Evolutionary conservation across 2,888 invertebrate species (phyloP).

Genomic region (Lasioglossum pauxillum): DNA sequence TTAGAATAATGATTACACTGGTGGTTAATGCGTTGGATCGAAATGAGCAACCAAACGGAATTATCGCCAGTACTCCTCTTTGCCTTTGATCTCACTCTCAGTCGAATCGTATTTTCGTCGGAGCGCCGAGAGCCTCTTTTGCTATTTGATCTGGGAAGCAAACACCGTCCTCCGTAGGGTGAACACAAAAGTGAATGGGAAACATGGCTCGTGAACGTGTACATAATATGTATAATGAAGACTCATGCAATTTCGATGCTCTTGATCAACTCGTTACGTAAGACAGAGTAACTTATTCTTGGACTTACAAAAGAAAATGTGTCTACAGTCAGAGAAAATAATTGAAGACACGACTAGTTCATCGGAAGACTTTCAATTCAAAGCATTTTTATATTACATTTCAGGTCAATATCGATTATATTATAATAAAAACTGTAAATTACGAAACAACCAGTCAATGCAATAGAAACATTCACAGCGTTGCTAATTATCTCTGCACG

Average conservation of each 20-base stretch:
- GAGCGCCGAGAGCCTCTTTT: constrained; percentile 67
- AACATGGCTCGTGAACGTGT: constrained; percentile 43
- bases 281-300: background rate
- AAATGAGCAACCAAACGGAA: constrained; percentile 61
- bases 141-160: constrained; percentile 69
- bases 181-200: constrained; percentile 36
- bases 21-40: constrained; percentile 34
- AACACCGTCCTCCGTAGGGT: constrained; percentile 54
- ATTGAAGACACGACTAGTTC: background rate
- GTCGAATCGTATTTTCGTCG: constrained; percentile 71
- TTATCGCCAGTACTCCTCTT: constrained; percentile 60
- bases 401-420: too few species aligned
- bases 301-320: background rate
- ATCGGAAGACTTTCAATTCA: background rate
- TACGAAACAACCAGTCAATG: too few species aligned
- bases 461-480: too few species aligned
- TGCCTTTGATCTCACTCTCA: constrained; percentile 73
- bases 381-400: too few species aligned
- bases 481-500: too few species aligned
- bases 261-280: background rate
- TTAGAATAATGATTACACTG: background rate
- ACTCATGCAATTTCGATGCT: background rate
- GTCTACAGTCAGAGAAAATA: background rate
- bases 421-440: too few species aligned
- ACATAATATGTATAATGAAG: constrained; percentile 41